phyloP scores from a whole-genome alignment of 2,113 vertebrate species.

The Talpa occidentalis region DNA sequence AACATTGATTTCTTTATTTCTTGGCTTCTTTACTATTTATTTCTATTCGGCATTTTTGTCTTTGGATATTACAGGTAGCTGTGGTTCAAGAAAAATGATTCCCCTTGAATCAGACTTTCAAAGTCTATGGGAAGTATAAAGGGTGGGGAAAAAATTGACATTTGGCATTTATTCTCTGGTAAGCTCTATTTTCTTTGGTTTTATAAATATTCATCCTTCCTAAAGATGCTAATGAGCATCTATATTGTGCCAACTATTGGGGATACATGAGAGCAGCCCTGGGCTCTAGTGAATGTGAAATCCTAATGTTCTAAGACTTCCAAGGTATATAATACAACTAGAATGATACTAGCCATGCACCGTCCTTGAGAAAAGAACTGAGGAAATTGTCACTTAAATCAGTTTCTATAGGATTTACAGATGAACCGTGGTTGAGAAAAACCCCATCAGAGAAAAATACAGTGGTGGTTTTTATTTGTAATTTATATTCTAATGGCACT shows the following conservation, averaged over 20 bases:
- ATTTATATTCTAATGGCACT: constrained; percentile 13
- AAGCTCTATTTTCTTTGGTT: constrained; percentile 38
- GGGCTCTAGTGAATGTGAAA: neutral
- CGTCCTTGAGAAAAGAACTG: constrained; percentile 15
- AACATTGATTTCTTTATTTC: constrained; percentile 11
- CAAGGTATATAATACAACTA: neutral
- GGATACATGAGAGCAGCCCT: neutral
- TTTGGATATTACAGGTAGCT: neutral
- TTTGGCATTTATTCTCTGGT: neutral
- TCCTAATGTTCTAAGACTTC: neutral
- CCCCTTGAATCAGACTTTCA: neutral
- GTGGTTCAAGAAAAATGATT: constrained; percentile 41
- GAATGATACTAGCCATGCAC: neutral
- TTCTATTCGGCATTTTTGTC: constrained; percentile 27
- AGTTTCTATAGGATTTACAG: neutral
- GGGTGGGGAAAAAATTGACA: neutral
- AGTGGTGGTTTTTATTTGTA: neutral
- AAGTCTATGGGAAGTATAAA: constrained; percentile 40
- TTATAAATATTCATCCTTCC: constrained; percentile 17
- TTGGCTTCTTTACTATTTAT: constrained; percentile 18
- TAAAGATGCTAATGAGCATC: constrained; percentile 29
- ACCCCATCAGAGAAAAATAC: neutral
- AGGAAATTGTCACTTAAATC: constrained; percentile 23
- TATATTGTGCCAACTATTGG: neutral
- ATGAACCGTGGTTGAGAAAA: neutral